A percentile compares a stretch with the other conserved stretches of the same genome.
Evolutionary conservation across 2,113 vertebrate species (phyloP).

Genomic region (Cranoglanis bouderius): DNA sequence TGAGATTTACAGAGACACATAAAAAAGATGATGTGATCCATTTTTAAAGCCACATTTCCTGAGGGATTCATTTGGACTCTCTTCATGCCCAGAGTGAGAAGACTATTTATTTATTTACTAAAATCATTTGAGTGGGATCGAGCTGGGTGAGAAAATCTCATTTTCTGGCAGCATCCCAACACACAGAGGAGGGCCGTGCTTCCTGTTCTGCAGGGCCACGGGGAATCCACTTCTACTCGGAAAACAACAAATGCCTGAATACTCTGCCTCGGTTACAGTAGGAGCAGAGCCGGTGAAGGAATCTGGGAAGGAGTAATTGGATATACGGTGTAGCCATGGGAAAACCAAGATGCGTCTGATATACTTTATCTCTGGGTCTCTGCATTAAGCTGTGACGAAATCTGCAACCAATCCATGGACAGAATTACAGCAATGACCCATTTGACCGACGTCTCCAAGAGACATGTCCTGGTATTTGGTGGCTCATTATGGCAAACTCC

Average conservation of each 20-base stretch:
- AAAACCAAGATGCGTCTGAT: neutral
- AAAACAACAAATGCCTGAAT: neutral
- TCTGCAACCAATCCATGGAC: neutral
- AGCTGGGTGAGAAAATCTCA: conserved; percentile 72
- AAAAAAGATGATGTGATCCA: conserved; percentile 61
- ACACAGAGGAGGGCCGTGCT: conserved; percentile 59
- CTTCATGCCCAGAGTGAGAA: conserved; percentile 68
- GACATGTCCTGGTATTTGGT: neutral
- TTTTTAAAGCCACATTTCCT: conserved; percentile 68
- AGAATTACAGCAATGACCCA: neutral
- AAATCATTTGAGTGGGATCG: conserved; percentile 72
- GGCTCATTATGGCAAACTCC: neutral
- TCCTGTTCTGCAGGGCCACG: conserved; percentile 19
- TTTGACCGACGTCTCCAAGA: neutral
- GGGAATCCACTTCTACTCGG: conserved; percentile 1
- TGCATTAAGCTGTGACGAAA: neutral
- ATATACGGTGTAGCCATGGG: neutral
- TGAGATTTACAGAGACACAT: neutral
- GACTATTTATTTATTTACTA: conserved; percentile 73
- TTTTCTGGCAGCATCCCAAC: conserved; percentile 70
- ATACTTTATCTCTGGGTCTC: neutral
- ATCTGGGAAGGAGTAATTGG: neutral
- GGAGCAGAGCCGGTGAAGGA: neutral
- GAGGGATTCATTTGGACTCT: conserved; percentile 68
- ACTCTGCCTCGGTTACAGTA: neutral